Evolutionary conservation across 2,797 vertebrate species (phyloP).

Genomic region (Xyrichtys novacula): DNA sequence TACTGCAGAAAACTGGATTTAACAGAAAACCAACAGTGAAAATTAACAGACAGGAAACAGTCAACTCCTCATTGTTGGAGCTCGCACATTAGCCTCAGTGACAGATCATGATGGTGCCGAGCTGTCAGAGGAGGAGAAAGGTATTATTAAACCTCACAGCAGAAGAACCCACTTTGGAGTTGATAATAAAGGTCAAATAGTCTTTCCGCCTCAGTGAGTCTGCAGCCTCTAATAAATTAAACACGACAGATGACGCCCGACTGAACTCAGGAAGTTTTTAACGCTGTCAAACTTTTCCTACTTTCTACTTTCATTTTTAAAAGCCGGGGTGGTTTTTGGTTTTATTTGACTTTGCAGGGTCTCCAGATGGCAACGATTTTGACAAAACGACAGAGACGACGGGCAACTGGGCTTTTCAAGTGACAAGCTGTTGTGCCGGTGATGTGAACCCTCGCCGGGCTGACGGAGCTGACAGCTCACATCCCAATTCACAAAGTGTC

Average conservation of each 20-base stretch:
- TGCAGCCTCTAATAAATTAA: neutral
- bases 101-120: neutral
- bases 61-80: neutral
- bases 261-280: neutral
- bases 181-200: neutral
- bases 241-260: neutral
- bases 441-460: constrained; percentile 38
- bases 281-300: constrained; percentile 3
- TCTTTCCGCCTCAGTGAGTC: neutral
- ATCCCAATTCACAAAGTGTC: neutral
- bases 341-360: neutral
- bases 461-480: constrained; percentile 20
- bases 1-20: too few relatives aligned
- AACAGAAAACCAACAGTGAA: too few relatives aligned
- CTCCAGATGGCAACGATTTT: constrained; percentile 31
- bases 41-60: too few relatives aligned
- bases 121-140: neutral
- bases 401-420: constrained; percentile 7
- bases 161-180: neutral
- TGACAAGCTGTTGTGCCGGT: constrained; percentile 24
- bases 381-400: constrained; percentile 27
- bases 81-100: neutral
- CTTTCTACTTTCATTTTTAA: neutral
- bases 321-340: neutral
- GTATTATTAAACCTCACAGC: constrained; percentile 3